phyloP scores from a whole-genome alignment of 2,797 vertebrate species.

The Mormyrus proboscirostris region DNA sequence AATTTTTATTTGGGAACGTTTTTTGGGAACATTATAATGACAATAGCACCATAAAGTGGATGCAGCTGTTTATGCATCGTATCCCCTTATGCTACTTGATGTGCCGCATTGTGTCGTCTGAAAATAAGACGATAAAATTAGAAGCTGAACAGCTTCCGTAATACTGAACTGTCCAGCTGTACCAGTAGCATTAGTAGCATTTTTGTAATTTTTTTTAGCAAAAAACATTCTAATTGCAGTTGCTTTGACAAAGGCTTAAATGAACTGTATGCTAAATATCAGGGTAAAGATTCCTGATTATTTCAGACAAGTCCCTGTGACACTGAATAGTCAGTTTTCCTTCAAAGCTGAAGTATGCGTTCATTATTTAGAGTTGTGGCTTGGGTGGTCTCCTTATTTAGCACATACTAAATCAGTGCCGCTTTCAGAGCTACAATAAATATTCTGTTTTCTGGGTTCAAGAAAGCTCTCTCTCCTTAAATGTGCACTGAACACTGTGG shows the following conservation, averaged over 20 bases:
- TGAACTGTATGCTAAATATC: not conserved
- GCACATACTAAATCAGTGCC: conserved; percentile 42
- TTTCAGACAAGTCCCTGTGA: conserved; percentile 10
- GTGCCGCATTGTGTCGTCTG: not conserved
- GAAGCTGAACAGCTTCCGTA: not conserved
- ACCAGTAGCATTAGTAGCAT: not conserved
- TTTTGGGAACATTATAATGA: not conserved
- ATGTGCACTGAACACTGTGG: not conserved
- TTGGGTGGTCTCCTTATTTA: conserved; percentile 55
- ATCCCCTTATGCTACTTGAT: not conserved
- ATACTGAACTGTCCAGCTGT: conserved; percentile 7
- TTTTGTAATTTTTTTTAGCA: not conserved
- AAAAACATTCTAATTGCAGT: conserved; percentile 1
- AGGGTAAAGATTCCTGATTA: not conserved
- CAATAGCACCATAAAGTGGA: not conserved
- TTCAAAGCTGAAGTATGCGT: conserved; percentile 44
- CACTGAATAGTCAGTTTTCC: conserved; percentile 35
- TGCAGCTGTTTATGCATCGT: not conserved
- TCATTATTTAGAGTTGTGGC: conserved; percentile 42
- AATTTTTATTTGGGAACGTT: not conserved
- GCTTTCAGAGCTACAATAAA: conserved; percentile 48
- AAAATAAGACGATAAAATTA: conserved; percentile 11
- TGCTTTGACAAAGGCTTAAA: not conserved
- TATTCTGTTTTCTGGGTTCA: not conserved
- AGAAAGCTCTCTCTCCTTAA: not conserved